Conservation (phyloP, 1,140 invertebrate genomes). For the Popillia japonica region DNA sequence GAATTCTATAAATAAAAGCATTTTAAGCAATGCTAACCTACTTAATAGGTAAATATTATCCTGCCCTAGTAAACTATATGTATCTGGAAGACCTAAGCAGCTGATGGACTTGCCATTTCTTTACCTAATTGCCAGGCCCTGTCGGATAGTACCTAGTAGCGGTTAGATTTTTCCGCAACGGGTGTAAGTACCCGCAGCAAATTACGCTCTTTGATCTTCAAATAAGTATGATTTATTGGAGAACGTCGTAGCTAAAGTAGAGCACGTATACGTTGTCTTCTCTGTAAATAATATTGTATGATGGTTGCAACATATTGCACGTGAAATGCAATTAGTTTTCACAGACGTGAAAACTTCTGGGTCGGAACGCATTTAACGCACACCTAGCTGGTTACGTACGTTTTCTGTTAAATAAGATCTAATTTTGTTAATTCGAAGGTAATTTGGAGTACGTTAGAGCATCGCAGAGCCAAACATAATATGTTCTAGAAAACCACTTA, state of each 20-base stretch:
- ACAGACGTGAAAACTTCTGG: constrained; percentile 4
- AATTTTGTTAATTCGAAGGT: constrained; percentile 15
- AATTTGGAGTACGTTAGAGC: background rate
- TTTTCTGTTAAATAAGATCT: background rate
- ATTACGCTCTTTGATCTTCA: constrained; percentile 29
- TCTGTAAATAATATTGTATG: constrained; percentile 22
- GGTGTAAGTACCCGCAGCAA: constrained; percentile 15
- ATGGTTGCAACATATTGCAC: constrained; percentile 13
- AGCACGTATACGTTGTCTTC: constrained; percentile 8
- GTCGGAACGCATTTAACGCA: background rate
- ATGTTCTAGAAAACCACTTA: too few relatives aligned
- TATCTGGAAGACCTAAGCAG: background rate
- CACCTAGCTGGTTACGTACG: background rate
- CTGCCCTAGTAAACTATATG: background rate
- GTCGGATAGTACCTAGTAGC: background rate
- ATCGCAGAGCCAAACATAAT: too few relatives aligned
- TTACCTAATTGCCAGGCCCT: background rate
- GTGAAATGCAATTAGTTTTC: constrained; percentile 14
- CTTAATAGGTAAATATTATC: background rate
- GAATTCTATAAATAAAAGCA: background rate
- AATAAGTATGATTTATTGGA: constrained; percentile 27
- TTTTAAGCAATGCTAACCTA: constrained; percentile 8
- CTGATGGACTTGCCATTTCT: constrained; percentile 18
- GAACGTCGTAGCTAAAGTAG: background rate
- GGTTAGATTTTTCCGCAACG: background rate